Conservation (phyloP, 1,140 invertebrate genomes). For the Dendroctonus ponderosae region DNA sequence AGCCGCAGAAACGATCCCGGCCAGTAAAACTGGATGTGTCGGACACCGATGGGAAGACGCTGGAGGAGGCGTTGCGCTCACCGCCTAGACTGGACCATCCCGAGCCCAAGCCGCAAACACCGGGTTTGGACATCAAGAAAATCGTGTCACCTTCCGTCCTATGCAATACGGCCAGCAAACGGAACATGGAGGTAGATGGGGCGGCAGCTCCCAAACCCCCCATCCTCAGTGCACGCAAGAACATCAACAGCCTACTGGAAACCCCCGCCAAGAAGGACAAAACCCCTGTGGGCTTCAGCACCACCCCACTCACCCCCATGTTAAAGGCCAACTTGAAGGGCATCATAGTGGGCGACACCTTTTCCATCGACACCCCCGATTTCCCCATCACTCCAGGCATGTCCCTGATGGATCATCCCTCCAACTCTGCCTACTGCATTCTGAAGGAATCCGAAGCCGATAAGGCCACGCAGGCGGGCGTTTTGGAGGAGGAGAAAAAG, state of each 20-base stretch:
- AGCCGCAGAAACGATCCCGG: constrained; percentile 1
- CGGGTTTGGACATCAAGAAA: constrained; percentile 17
- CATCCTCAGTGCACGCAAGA: constrained; percentile 20
- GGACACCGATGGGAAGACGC: constrained; percentile 19
- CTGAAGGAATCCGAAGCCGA: constrained; percentile 46
- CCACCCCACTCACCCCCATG: constrained; percentile 45
- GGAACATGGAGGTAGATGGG: constrained; percentile 28
- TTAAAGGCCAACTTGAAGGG: constrained; percentile 43
- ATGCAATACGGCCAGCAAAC: constrained; percentile 36
- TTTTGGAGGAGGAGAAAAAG: constrained; percentile 39
- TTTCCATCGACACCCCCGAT: constrained; percentile 44
- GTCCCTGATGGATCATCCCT: constrained; percentile 42
- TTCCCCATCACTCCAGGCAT: constrained; percentile 46
- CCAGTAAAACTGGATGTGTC: constrained; percentile 1
- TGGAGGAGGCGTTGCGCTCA: constrained; percentile 32
- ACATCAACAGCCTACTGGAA: constrained; percentile 36
- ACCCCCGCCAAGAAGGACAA: constrained; percentile 43
- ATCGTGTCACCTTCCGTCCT: constrained; percentile 41
- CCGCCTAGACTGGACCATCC: constrained; percentile 7
- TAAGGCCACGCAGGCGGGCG: constrained; percentile 42
- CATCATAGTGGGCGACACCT: constrained; percentile 33
- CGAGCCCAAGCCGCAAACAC: background rate
- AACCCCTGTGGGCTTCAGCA: background rate
- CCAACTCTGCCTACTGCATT: constrained; percentile 45
- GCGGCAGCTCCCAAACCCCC: constrained; percentile 14